These are phyloP conservation scores for Nomada fabriciana DNA, from an alignment of 2,888 invertebrate genomes.

Conservation along the genomic window DNA sequence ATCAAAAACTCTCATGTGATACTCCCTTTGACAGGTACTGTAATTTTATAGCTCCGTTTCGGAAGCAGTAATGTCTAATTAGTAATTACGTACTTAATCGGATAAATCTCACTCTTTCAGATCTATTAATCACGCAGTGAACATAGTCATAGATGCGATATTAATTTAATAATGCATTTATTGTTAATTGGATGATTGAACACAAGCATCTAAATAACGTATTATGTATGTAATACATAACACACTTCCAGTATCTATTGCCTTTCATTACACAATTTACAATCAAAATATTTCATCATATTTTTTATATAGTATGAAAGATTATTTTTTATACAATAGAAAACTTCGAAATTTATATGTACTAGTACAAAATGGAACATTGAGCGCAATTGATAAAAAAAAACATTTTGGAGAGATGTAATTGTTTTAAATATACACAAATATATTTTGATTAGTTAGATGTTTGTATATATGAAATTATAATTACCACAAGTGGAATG, in stretches of 20 bases:
- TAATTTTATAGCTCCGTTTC: not conserved
- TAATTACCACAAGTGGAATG: conserved; percentile 18
- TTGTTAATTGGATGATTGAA: too few relatives aligned
- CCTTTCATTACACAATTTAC: not conserved
- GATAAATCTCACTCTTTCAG: conserved; percentile 51
- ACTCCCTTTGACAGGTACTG: conserved; percentile 44
- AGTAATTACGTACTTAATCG: not conserved
- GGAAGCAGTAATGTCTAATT: not conserved
- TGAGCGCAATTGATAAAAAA: conserved; percentile 3
- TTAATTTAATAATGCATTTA: conserved; percentile 26
- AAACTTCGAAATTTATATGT: conserved; percentile 29
- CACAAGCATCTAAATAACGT: not conserved
- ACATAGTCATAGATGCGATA: conserved; percentile 29
- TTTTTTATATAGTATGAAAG: conserved; percentile 1
- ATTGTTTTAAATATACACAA: too few relatives aligned
- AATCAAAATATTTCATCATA: not conserved
- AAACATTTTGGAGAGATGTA: not conserved
- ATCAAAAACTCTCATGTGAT: conserved; percentile 22
- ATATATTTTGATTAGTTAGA: too few relatives aligned
- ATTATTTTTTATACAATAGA: conserved; percentile 14
- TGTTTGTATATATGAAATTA: conserved; percentile 9
- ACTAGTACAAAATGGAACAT: not conserved
- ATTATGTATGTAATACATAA: not conserved
- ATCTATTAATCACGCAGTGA: conserved; percentile 46
- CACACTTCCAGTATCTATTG: not conserved